Evolutionary conservation across 2,113 vertebrate genomes (phyloP).

Genomic region (Alouatta palliata): DNA sequence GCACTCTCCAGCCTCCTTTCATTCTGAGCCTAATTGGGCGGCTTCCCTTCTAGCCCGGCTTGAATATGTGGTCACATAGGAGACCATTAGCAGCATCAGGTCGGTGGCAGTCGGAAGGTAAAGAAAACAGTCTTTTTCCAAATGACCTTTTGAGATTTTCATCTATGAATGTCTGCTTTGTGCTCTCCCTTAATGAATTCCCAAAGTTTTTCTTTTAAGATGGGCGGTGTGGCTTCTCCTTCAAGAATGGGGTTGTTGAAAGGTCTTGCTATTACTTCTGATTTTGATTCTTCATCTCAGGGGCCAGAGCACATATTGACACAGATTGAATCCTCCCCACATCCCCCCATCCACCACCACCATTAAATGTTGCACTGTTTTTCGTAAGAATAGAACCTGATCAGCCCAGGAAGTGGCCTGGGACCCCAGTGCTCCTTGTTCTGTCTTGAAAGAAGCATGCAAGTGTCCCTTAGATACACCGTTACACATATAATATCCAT

Average conservation of each 20-base stretch:
- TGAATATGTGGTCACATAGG: background rate
- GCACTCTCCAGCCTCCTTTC: constrained; percentile 37
- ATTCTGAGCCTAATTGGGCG: constrained; percentile 68
- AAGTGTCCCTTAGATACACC: background rate
- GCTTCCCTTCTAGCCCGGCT: constrained; percentile 28
- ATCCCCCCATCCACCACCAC: background rate
- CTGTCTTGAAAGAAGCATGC: background rate
- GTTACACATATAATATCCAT: background rate
- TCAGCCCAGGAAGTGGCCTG: background rate
- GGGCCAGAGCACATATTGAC: background rate
- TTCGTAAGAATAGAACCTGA: background rate
- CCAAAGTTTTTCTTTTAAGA: constrained; percentile 72
- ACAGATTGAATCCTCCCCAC: background rate
- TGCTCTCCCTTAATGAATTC: constrained; percentile 73
- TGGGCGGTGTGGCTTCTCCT: background rate
- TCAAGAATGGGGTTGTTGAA: background rate
- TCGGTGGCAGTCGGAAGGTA: constrained; percentile 21
- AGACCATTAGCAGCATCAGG: constrained; percentile 67
- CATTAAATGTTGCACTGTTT: background rate
- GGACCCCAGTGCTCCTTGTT: background rate
- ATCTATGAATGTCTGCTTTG: constrained; percentile 67
- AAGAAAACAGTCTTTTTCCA: constrained; percentile 67
- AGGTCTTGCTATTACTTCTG: background rate
- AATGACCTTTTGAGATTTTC: constrained; percentile 76
- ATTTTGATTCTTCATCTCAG: background rate